Conservation (phyloP, 37 sponge, comb jelly and placozoan genomes). For the Haliclona indistincta region DNA sequence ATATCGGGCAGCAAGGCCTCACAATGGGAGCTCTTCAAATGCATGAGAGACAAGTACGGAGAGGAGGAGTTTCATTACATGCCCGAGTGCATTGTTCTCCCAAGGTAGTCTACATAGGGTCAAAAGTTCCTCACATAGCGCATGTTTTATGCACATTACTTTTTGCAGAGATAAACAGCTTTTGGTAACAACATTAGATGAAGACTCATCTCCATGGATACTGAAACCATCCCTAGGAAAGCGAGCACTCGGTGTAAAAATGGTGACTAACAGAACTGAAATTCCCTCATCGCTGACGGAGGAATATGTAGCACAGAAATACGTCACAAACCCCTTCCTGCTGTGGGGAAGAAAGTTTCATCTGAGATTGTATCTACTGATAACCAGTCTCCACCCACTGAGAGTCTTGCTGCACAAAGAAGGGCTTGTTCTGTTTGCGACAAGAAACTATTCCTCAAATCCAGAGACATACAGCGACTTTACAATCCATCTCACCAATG, state of each 20-base stretch:
- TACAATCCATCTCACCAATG: slow-evolving; percentile 83
- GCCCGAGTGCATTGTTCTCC: slow-evolving; percentile 76
- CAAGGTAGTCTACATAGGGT: no score
- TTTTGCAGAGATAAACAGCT: slow-evolving; percentile 32
- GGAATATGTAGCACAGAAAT: slow-evolving; percentile 70
- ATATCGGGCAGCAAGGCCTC: slow-evolving; percentile 88
- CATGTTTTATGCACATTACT: background rate
- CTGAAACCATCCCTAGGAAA: slow-evolving; percentile 87
- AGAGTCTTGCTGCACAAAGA: slow-evolving; percentile 77
- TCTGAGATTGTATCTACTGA: slow-evolving; percentile 76
- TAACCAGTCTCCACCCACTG: slow-evolving; percentile 78
- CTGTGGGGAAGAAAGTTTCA: slow-evolving; percentile 81
- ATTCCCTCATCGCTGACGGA: slow-evolving; percentile 31
- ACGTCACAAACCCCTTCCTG: slow-evolving; percentile 73
- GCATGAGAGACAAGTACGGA: slow-evolving; percentile 78
- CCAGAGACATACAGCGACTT: slow-evolving; percentile 23
- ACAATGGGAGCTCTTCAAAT: slow-evolving; percentile 85
- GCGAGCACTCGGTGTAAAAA: slow-evolving; percentile 67
- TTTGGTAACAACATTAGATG: slow-evolving; percentile 26
- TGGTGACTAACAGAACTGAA: slow-evolving; percentile 31
- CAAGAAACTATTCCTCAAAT: slow-evolving; percentile 61
- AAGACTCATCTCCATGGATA: slow-evolving; percentile 63
- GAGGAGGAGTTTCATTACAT: slow-evolving; percentile 64
- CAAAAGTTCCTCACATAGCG: no score
- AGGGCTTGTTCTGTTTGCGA: slow-evolving; percentile 86